These are phyloP conservation scores for Stigmatopora nigra DNA, from an alignment of 2,113 vertebrate species.

Conservation along the genomic window DNA sequence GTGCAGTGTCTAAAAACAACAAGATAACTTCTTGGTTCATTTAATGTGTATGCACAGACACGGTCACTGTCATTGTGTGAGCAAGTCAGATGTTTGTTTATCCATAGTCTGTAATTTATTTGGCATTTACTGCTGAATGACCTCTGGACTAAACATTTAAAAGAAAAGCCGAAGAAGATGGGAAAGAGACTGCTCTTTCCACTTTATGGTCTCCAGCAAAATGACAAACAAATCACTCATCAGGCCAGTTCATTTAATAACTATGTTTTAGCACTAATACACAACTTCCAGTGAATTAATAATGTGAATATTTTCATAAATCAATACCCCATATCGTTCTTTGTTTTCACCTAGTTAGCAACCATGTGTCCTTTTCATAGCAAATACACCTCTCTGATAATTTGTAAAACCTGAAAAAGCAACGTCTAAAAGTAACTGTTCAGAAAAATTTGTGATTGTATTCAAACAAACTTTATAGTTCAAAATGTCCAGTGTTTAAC, in stretches of 20 bases:
- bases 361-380: background rate
- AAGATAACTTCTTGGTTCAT: background rate
- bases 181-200: background rate
- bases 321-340: background rate
- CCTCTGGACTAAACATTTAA: conserved; percentile 20
- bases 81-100: conserved; percentile 15
- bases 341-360: background rate
- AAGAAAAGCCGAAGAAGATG: conserved; percentile 11
- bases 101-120: conserved; percentile 17
- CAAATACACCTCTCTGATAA: background rate
- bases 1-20: conserved; percentile 12
- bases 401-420: background rate
- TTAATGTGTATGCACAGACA: conserved; percentile 6
- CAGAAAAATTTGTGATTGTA: background rate
- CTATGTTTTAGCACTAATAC: background rate
- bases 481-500: background rate
- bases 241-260: background rate
- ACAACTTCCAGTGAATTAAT: background rate
- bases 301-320: background rate
- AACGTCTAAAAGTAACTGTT: background rate
- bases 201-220: background rate
- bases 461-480: background rate
- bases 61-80: conserved; percentile 8
- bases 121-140: conserved; percentile 34
- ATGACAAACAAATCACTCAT: background rate